Conservation (phyloP, 1,140 invertebrate genomes). For the Caenorhabditis brenneri region DNA sequence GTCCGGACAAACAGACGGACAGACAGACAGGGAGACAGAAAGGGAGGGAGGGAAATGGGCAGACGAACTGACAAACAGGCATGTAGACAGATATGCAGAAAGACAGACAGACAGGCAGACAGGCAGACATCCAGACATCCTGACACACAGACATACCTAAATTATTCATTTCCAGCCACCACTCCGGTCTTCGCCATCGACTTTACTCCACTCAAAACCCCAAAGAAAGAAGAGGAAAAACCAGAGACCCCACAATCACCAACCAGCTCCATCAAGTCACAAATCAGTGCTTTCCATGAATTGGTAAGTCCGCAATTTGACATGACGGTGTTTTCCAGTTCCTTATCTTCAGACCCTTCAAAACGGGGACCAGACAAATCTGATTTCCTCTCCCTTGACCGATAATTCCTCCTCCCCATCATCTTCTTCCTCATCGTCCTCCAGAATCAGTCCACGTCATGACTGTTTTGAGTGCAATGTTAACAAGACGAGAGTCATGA, state of each 20-base stretch:
- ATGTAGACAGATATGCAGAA: no score
- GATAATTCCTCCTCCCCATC: neutral
- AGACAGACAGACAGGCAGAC: no score
- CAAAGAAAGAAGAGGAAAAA: neutral
- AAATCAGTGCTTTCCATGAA: neutral
- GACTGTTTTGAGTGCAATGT: conserved; percentile 2
- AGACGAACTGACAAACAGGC: no score
- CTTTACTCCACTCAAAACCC: no score
- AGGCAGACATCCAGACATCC: no score
- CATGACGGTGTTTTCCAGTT: no score
- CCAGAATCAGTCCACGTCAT: neutral
- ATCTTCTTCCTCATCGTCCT: neutral
- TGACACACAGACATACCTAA: no score
- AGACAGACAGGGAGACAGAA: no score
- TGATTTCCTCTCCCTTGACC: neutral
- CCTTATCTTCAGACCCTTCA: neutral
- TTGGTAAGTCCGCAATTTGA: neutral
- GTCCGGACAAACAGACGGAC: no score
- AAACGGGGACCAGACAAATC: neutral
- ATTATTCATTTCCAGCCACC: neutral
- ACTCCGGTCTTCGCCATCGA: neutral
- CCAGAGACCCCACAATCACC: neutral
- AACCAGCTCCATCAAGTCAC: conserved; percentile 1
- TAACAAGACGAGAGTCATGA: neutral
- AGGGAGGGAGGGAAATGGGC: no score